These are phyloP conservation scores for Brotogeris chrysoptera DNA, from an alignment of 2,797 vertebrate species.

Conservation along the genomic window DNA sequence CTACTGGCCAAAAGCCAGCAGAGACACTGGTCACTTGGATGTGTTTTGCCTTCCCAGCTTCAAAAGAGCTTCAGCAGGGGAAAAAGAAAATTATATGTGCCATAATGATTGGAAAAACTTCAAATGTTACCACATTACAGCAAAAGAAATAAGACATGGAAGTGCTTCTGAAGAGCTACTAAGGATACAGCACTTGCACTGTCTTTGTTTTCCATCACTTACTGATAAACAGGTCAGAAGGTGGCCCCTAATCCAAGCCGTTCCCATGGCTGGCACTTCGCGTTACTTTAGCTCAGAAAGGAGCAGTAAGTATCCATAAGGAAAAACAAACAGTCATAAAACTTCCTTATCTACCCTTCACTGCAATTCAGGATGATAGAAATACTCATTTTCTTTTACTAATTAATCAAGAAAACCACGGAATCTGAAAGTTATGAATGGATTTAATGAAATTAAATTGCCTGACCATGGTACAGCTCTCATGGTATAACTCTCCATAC, in stretches of 20 bases:
- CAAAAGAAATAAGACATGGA: background rate
- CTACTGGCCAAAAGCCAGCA: background rate
- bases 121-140: background rate
- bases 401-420: background rate
- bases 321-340: background rate
- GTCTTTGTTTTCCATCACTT: background rate
- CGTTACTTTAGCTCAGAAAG: background rate
- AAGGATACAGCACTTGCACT: background rate
- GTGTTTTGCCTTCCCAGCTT: background rate
- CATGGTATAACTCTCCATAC: background rate
- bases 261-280: background rate
- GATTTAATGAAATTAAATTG: constrained; percentile 4
- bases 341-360: background rate
- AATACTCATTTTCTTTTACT: background rate
- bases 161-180: background rate
- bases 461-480: background rate
- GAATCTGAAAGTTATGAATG: background rate
- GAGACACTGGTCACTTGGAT: background rate
- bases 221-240: background rate
- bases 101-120: background rate
- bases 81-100: constrained; percentile 1
- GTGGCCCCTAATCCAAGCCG: background rate
- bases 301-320: background rate
- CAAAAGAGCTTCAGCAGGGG: background rate
- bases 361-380: background rate